Evolutionary conservation across 2,113 vertebrate species (phyloP).

Genomic region (Prunella fulvescens): DNA sequence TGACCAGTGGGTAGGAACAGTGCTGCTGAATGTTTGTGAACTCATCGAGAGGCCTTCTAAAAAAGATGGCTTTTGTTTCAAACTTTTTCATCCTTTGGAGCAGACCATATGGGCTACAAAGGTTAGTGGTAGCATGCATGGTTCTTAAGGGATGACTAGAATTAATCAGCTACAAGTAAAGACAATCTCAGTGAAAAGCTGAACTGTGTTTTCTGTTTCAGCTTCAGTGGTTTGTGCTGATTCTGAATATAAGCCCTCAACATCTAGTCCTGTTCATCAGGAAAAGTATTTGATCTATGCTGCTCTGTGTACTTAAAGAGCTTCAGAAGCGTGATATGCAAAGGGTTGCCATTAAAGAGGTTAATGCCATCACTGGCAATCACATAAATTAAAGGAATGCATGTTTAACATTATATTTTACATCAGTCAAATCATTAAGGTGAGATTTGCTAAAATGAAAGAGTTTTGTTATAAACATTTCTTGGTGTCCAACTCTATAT

Average conservation of each 20-base stretch:
- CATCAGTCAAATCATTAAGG: neutral
- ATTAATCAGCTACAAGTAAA: neutral
- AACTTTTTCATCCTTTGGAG: slow-evolving; percentile 97
- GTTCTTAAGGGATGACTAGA: neutral
- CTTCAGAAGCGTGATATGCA: neutral
- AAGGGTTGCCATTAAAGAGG: neutral
- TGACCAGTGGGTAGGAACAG: slow-evolving; percentile 98
- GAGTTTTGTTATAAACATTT: neutral
- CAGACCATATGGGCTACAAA: slow-evolving; percentile 99
- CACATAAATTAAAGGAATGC: neutral
- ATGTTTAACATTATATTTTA: neutral
- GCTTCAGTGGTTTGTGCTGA: neutral
- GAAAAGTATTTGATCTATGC: neutral
- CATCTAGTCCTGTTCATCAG: neutral
- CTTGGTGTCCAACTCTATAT: neutral
- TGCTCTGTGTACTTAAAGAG: neutral
- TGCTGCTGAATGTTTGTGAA: slow-evolving; percentile 96
- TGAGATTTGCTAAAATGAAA: neutral
- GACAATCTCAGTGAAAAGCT: neutral
- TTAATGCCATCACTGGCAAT: neutral
- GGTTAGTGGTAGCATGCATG: slow-evolving; percentile 72
- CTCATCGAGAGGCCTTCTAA: slow-evolving; percentile 98
- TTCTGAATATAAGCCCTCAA: neutral
- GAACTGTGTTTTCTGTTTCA: neutral
- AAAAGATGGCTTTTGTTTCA: slow-evolving; percentile 99